Base-by-base conservation (phyloP, 2,113 vertebrate species). In the Pimephales promelas region DNA sequence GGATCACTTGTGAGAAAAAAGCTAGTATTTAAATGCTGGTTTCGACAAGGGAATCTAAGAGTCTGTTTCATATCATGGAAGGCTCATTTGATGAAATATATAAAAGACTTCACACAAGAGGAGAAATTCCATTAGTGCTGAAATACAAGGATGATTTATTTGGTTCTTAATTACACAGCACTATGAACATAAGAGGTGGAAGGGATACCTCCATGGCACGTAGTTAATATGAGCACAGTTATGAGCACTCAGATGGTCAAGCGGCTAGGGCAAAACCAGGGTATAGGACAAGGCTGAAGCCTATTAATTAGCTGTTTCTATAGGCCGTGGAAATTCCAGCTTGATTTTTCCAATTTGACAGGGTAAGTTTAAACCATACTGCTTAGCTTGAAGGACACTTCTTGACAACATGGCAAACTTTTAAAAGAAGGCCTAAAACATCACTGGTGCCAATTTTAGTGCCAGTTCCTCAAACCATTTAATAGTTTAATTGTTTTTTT, bases 81-180 rank as follows among this genome's bases (percentile, higher is more conserved):
- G 5, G 49, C 16, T 85, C 56, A 49, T 28, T 20, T 11, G 20
- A 68, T 20, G 4, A 64, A 86, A 79, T 72, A 83, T 73, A 64
- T 73, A 64, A 83, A 83, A 66, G 26, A 54, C 18, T 7, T 57
- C 73, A 56, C 47, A 13, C 73, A 5, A 56, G 16, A 62, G 11
- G 3, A 83, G 71, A 61, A 61, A 83, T 68, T 76, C 61, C 31
- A 43, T 9, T 62, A 61, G 16, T 77, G 40, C 20, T 79, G 64
- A 31, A 78, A 78, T 70, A 79, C 56, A 10, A 26, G 56, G 16
- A 62, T 6, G 40, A n/a, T 45, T 79, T 83, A 52, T 80, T 81
- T 68, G 31, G 52, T 47, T 81, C 59, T 13, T 28, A 7, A 72
- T 68, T 31, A 68, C 24, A 72, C 40, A 72, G 40, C 6, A 72